Evolutionary conservation across 2,797 vertebrate species (phyloP).

Genomic region (Percopsis omiscomaycus): DNA sequence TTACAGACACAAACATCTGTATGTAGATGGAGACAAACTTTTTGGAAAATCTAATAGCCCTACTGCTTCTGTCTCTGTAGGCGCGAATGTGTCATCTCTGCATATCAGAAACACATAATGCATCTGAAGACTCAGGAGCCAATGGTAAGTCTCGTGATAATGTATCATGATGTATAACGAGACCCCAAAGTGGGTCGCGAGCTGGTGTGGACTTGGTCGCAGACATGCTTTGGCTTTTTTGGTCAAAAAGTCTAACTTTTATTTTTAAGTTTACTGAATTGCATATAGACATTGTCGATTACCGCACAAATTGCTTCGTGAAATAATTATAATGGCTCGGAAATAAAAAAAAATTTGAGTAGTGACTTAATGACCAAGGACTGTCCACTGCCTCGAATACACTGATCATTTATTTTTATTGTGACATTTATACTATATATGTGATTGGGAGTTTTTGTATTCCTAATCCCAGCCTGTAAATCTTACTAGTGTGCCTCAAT

Average conservation of each 20-base stretch:
- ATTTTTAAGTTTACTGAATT: too few relatives aligned
- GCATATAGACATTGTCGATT: too few relatives aligned
- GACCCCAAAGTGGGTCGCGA: too few relatives aligned
- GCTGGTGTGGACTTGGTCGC: not conserved
- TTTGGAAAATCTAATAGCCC: not conserved
- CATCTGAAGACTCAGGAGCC: slow-evolving; percentile 58
- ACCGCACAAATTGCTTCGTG: too few relatives aligned
- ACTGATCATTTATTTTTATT: not conserved
- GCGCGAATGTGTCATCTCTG: slow-evolving; percentile 76
- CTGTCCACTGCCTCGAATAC: too few relatives aligned
- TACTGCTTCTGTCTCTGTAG: slow-evolving; percentile 51
- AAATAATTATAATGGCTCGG: too few relatives aligned
- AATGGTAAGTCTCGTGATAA: slow-evolving; percentile 59
- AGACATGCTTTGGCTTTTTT: not conserved
- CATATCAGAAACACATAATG: slow-evolving; percentile 76
- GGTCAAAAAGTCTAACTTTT: too few relatives aligned
- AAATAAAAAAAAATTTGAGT: too few relatives aligned
- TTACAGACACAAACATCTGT: not conserved
- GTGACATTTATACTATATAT: not conserved
- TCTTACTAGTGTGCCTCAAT: too few relatives aligned
- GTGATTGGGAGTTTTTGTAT: not conserved
- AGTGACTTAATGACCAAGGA: too few relatives aligned
- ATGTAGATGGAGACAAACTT: not conserved
- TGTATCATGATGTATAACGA: too few relatives aligned
- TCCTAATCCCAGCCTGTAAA: too few relatives aligned